Evolutionary conservation across 1,140 invertebrate species (phyloP), one percentile per base, ranked within the genome.

Genomic region (Antheraea mylitta): DNA sequence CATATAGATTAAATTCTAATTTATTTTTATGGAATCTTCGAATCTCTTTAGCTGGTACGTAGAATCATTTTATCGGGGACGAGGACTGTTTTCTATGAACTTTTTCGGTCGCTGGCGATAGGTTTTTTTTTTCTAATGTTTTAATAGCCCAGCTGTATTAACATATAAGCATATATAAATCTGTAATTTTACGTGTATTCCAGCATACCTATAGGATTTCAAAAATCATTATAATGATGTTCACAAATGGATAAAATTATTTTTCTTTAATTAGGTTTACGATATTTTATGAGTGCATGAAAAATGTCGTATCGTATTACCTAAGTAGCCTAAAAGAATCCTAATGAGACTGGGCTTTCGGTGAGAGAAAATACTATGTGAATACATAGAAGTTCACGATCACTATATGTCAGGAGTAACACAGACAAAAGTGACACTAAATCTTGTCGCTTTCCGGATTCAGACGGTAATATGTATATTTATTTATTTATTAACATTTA

Each of bases 1-100:
- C 75, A 75, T 81, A 76, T 79, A 80, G 79, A 80, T 86, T 83
- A 80, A 81, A 80, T 76, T 82, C 77, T 76, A 77, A 79, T 81
- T 83, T 85, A 82, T 80, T 75, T 53, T 78, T 77, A 72, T 75
- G 69, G 73, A 72, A 75, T 78, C 70, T 76, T 75, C 30, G 74
- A 69, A 72, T 68, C 53, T 71, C 58, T 48, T 11, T 30, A 22
- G 45, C 13, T 53, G 45, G 45, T 53, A 53, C 45, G 11, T 53
- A 13, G 45, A 53, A 53, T 53, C 45, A 53, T 53, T 53, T 53
- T 53, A 53, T 53, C 5, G 45, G 45, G 16, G 45, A 53, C 45
- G 16, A 11, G 45, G 45, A 53, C 45, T 53, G 11, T 42, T 16
- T 53, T 53, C 45, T 53, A 53, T 53, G 45, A 53, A 53, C 45